Evolutionary conservation across 2,797 vertebrate genomes (phyloP).

Genomic region (Anguilla megastoma): DNA sequence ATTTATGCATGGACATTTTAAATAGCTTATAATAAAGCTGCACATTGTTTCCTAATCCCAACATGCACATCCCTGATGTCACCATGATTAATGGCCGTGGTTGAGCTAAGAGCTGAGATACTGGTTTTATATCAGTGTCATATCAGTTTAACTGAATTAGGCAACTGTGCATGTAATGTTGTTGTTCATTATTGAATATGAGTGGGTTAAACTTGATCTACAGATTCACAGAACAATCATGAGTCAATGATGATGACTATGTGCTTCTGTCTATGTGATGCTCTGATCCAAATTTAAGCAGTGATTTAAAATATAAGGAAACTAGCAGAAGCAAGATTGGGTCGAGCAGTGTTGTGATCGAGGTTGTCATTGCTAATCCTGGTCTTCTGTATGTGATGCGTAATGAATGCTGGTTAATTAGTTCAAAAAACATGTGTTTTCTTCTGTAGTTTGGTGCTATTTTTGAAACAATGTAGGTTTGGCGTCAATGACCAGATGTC

Average conservation of each 20-base stretch:
- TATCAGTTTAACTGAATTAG: not conserved
- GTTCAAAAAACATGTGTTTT: no score
- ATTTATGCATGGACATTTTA: not conserved
- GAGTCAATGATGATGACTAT: not conserved
- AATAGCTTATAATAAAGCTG: slow-evolving; percentile 9
- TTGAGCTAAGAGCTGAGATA: slow-evolving; percentile 9
- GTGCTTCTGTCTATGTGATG: not conserved
- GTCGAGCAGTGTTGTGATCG: no score
- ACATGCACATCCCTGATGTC: slow-evolving; percentile 5
- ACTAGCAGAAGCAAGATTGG: not conserved
- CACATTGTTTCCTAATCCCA: slow-evolving; percentile 21
- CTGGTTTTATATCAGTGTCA: not conserved
- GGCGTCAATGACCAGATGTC: no score
- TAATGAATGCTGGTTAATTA: no score
- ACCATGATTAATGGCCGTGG: slow-evolving; percentile 5
- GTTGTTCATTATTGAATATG: not conserved
- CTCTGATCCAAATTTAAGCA: not conserved
- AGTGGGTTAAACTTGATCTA: not conserved
- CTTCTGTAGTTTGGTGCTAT: no score
- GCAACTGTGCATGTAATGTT: not conserved
- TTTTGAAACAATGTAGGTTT: no score
- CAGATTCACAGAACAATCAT: not conserved
- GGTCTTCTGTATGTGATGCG: no score
- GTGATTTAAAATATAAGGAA: not conserved
- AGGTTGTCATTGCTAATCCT: no score